Conservation (phyloP, 2,113 vertebrate genomes). For the Cynopterus brachyotis region DNA sequence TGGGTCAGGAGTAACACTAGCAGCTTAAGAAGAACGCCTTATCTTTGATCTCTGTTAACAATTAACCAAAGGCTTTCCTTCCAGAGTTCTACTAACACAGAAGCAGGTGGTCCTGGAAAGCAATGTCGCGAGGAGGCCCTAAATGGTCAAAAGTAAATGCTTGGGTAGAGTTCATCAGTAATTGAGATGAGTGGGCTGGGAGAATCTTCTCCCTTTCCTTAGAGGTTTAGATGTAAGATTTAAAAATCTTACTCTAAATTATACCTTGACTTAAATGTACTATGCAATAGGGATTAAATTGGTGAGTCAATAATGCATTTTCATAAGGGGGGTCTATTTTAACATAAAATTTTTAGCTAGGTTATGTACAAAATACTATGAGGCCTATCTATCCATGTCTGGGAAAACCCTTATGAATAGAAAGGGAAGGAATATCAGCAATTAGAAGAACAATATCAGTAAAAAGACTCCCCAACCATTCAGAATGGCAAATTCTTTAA, state of each 20-base stretch:
- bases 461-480: background rate
- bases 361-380: background rate
- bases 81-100: background rate
- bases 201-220: background rate
- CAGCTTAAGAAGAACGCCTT: background rate
- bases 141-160: background rate
- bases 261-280: background rate
- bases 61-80: background rate
- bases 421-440: background rate
- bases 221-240: background rate
- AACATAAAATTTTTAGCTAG: background rate
- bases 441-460: background rate
- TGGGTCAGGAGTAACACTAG: background rate
- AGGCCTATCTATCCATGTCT: background rate
- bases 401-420: background rate
- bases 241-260: background rate
- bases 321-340: conserved; percentile 10
- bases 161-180: background rate
- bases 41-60: background rate
- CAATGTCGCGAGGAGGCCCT: background rate
- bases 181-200: background rate
- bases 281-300: background rate
- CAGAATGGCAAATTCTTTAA: background rate
- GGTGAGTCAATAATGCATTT: background rate
- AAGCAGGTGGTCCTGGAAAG: background rate